Conservation (phyloP, 2,113 vertebrate species). For the Pachypanchax playfairii region DNA sequence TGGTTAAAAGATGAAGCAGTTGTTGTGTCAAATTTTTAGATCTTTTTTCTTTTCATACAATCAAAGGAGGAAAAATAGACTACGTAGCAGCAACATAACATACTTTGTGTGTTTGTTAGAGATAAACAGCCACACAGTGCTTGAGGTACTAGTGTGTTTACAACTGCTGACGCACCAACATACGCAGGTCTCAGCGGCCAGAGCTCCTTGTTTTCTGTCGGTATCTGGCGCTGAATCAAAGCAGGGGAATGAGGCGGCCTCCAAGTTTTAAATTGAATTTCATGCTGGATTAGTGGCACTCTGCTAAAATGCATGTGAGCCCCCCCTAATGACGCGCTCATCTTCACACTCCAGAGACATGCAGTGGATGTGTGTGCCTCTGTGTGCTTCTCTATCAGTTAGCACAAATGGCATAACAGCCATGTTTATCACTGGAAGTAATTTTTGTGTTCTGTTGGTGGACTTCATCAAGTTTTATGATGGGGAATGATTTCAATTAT, state of each 20-base stretch:
- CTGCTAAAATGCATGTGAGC: conserved; percentile 76
- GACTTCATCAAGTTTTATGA: conserved; percentile 28
- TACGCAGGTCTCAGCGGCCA: conserved; percentile 12
- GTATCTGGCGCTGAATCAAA: conserved; percentile 74
- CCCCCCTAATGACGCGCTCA: conserved; percentile 70
- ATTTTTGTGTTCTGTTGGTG: conserved; percentile 39
- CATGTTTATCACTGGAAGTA: conserved; percentile 50
- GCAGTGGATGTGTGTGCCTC: conserved; percentile 22
- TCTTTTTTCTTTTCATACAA: neutral
- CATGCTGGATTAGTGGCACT: conserved; percentile 76
- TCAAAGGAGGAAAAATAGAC: conserved; percentile 17
- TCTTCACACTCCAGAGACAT: conserved; percentile 69
- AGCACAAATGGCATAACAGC: conserved; percentile 55
- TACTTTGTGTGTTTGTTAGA: conserved; percentile 40
- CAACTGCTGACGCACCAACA: conserved; percentile 21
- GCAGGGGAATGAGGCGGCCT: conserved; percentile 61
- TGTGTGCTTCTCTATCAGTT: conserved; percentile 59
- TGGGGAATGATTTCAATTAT: neutral
- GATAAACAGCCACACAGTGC: conserved; percentile 4
- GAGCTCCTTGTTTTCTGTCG: conserved; percentile 41
- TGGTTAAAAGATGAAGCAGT: neutral
- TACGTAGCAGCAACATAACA: neutral
- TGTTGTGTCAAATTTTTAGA: conserved; percentile 12
- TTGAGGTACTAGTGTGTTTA: conserved; percentile 39
- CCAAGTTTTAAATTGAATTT: conserved; percentile 80